These are phyloP conservation scores for Xyliphius kryptos DNA, from an alignment of 2,113 vertebrate species.

Conservation along the genomic window DNA sequence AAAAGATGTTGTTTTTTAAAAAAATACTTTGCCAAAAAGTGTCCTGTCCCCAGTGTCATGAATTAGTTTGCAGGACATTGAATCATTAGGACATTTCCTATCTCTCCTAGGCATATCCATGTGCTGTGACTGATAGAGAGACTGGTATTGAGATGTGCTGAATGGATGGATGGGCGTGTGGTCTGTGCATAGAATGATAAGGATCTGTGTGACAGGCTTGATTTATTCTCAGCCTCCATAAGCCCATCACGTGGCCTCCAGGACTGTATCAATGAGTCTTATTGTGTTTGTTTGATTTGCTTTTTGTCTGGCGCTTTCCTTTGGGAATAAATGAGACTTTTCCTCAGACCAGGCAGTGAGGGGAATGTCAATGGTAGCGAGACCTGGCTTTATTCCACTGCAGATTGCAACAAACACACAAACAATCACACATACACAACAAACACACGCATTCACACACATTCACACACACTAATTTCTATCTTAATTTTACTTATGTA, in stretches of 20 bases:
- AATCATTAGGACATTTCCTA: conserved; percentile 20
- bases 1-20: too few species aligned
- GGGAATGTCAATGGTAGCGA: conserved; percentile 70
- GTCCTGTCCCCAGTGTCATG: too few species aligned
- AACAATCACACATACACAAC: conserved; percentile 33
- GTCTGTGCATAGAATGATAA: conserved; percentile 61
- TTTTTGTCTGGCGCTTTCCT: conserved; percentile 56
- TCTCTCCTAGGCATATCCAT: conserved; percentile 1
- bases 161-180: conserved; percentile 57
- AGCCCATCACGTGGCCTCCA: conserved; percentile 47
- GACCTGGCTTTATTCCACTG: conserved; percentile 62
- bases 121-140: too few species aligned
- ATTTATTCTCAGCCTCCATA: conserved; percentile 54
- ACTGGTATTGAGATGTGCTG: conserved; percentile 36
- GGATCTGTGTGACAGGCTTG: conserved; percentile 35
- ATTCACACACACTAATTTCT: too few species aligned
- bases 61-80: conserved; percentile 9
- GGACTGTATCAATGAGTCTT: conserved; percentile 60
- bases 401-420: conserved; percentile 47
- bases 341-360: conserved; percentile 64
- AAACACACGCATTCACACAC: too few species aligned
- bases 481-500: too few species aligned
- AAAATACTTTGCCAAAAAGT: too few species aligned
- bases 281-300: conserved; percentile 67
- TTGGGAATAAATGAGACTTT: conserved; percentile 60